Conservation (phyloP, 1,140 invertebrate genomes). For the Melanaphis sacchari region DNA sequence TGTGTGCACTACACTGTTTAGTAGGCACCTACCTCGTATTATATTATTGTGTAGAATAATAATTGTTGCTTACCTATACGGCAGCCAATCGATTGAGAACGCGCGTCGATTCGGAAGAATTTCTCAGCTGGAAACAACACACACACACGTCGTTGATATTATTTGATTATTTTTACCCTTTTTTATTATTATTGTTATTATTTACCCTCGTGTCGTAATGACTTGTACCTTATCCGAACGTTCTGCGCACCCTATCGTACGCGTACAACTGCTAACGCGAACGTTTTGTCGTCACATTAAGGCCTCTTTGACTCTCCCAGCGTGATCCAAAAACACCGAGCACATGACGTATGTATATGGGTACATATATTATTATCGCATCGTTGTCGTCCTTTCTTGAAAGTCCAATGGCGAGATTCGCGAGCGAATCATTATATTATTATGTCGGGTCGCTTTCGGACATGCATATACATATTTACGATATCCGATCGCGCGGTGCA, state of each 20-base stretch:
- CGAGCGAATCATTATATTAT: background rate
- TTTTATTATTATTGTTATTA: constrained; percentile 28
- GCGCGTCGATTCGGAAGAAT: constrained; percentile 49
- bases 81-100: constrained; percentile 22
- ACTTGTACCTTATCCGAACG: constrained; percentile 11
- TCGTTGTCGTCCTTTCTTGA: background rate
- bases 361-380: too few relatives aligned
- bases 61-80: background rate
- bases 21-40: background rate
- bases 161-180: constrained; percentile 53
- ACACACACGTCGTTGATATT: constrained; percentile 13
- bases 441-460: background rate
- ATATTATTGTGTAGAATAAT: background rate
- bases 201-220: constrained; percentile 45
- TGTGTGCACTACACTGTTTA: too few relatives aligned
- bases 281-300: constrained; percentile 27
- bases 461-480: background rate
- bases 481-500: background rate
- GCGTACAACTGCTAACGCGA: background rate
- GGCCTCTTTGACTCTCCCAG: constrained; percentile 21
- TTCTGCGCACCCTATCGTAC: background rate
- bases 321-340: background rate
- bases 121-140: constrained; percentile 41
- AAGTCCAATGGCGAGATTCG: background rate
- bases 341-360: background rate